phyloP scores from a whole-genome alignment of 2,113 vertebrate species.

The Hemiscyllium ocellatum region DNA sequence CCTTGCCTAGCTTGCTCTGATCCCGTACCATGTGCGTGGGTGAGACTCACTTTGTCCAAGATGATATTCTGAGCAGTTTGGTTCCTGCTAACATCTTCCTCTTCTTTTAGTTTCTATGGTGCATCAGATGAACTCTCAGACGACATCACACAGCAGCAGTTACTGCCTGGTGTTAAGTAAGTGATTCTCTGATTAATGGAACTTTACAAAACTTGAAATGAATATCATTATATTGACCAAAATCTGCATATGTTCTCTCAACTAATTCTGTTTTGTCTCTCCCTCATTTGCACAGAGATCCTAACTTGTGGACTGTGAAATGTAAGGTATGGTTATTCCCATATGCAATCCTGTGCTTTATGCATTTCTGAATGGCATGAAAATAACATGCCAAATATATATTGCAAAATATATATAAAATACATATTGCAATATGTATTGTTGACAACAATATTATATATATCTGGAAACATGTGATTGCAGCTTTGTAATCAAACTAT shows the following conservation, averaged over 20 bases:
- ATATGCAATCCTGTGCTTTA: background rate
- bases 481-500: background rate
- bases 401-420: background rate
- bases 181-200: conserved; percentile 36
- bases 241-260: background rate
- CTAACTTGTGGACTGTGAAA: conserved; percentile 92
- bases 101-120: conserved; percentile 63
- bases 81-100: background rate
- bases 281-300: conserved; percentile 61
- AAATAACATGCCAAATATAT: background rate
- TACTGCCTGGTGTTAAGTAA: conserved; percentile 90
- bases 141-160: conserved; percentile 89
- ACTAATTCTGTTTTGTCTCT: background rate
- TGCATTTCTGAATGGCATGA: background rate
- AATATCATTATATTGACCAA: background rate
- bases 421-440: background rate
- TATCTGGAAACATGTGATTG: background rate
- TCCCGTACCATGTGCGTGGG: background rate
- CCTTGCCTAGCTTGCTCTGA: background rate
- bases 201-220: background rate
- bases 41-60: too few relatives aligned
- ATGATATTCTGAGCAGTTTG: background rate
- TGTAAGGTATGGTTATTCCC: conserved; percentile 66
- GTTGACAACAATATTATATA: background rate
- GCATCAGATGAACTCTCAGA: conserved; percentile 85